Percentiles rank a stretch among this genome's conserved stretches.
These are phyloP conservation scores for Alosa alosa DNA, from an alignment of 2,113 vertebrate genomes.

Conservation along the genomic window DNA sequence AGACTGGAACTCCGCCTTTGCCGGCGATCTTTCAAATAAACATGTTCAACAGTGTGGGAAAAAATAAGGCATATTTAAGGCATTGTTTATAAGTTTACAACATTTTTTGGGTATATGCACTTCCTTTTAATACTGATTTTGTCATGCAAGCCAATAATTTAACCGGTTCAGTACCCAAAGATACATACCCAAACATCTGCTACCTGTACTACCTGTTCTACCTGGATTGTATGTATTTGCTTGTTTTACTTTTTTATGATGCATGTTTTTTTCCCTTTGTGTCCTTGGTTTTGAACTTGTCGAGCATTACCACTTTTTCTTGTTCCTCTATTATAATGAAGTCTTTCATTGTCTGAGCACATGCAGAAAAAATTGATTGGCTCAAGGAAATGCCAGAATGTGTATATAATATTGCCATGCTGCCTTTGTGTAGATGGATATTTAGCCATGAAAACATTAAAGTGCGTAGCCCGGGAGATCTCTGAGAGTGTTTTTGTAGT, in stretches of 20 bases:
- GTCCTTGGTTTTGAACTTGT: not conserved
- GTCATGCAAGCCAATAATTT: not conserved
- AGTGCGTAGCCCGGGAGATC: too few relatives aligned
- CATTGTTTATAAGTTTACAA: not conserved
- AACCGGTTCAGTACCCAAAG: not conserved
- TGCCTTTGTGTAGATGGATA: not conserved
- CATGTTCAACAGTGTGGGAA: constrained; percentile 54
- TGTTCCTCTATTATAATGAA: not conserved
- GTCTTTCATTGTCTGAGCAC: not conserved
- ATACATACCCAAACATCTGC: not conserved
- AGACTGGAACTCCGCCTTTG: constrained; percentile 72
- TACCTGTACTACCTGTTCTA: not conserved
- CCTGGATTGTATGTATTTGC: not conserved
- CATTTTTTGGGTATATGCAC: not conserved
- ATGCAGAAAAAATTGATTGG: not conserved
- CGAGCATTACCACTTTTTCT: not conserved
- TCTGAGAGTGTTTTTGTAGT: too few relatives aligned
- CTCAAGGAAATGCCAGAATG: not conserved
- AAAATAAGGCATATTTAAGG: constrained; percentile 13
- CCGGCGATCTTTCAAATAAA: constrained; percentile 42
- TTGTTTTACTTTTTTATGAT: not conserved
- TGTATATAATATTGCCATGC: not conserved
- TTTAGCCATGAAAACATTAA: not conserved
- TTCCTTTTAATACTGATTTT: not conserved
- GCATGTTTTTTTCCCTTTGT: not conserved